Base-by-base conservation (phyloP, 1,140 invertebrate species). In the Luehdorfia chinensis region DNA sequence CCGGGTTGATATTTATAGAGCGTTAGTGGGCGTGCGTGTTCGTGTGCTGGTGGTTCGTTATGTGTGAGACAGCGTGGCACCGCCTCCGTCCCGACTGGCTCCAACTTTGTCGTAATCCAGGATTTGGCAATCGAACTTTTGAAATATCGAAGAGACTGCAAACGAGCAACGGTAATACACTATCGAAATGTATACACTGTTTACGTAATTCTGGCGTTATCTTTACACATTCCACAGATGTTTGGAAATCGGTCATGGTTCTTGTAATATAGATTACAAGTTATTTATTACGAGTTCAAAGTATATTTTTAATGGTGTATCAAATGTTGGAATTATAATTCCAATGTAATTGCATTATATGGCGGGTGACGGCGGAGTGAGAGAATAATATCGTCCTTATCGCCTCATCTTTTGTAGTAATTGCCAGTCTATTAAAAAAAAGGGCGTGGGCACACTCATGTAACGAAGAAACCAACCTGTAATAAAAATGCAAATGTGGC, bases 51-150 rank as follows among this genome's bases (percentile, higher is more conserved):
- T 64, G 58, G 69, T 55, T 69, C 68, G 63, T 59, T 66, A 64
- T 73, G 60, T 71, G 66, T 76, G 76, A 85, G 81, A 83, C 81
- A 68, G 81, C 81, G 74, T 83, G 78, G 79, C 79, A 78, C 78
- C 81, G 69, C 62, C 74, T 73, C 55, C 57, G 56, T 66, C 64
- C 78, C 74, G 74, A 74, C 78, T 61, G 59, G 61, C 63, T 64
- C 61, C 63, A 69, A 65, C 50, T 63, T 66, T 67, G 68, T 66
- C 59, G 66, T 71, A 72, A 69, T 74, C 67, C 75, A 67, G 69
- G 66, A 74, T 73, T 77, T 72, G 73, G 72, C 67, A 66, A 72
- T 56, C 49, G 33, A 27, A 52, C 49, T 64, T 55, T 58, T 53
- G 47, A 52, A 60, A 65, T 36, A 52, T 47, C 28, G 43, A 46